Evolutionary conservation across 1,140 invertebrate species (phyloP).

Genomic region (Ips typographus): DNA sequence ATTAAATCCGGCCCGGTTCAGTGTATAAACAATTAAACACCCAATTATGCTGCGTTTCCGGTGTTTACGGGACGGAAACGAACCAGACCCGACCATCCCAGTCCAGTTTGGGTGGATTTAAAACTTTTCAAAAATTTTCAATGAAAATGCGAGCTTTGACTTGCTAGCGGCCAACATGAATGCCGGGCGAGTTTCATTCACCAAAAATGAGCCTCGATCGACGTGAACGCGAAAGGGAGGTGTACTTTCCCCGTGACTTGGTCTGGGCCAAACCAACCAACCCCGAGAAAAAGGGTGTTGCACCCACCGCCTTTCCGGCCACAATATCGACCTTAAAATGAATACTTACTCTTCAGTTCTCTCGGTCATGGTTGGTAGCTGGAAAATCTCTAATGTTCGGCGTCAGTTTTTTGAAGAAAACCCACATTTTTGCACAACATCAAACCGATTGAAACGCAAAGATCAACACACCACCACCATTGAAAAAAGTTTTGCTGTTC

Average conservation of each 20-base stretch:
- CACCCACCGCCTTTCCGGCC: slow-evolving; percentile 12
- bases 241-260: no score
- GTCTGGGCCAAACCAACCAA: slow-evolving; percentile 16
- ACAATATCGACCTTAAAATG: slow-evolving; percentile 21
- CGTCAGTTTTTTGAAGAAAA: slow-evolving; percentile 59
- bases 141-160: not conserved
- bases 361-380: slow-evolving; percentile 73
- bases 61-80: slow-evolving; percentile 15
- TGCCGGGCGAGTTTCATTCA: slow-evolving; percentile 7
- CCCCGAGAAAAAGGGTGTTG: slow-evolving; percentile 33
- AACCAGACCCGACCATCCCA: slow-evolving; percentile 4
- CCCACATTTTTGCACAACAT: slow-evolving; percentile 47
- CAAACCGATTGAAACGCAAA: slow-evolving; percentile 40
- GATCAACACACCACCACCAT: slow-evolving; percentile 47
- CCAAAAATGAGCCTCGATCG: not conserved
- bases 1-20: not conserved
- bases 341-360: slow-evolving; percentile 71
- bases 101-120: slow-evolving; percentile 11
- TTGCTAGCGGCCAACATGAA: not conserved
- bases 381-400: slow-evolving; percentile 66
- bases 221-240: not conserved
- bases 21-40: slow-evolving; percentile 13
- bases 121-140: not conserved
- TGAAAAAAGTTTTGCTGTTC: slow-evolving; percentile 35
- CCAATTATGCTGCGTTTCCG: slow-evolving; percentile 12